A percentile compares a stretch with the other conserved stretches of the same genome.
Conservation (phyloP, 2,888 invertebrate species). For the Stenotaenia linearis region DNA sequence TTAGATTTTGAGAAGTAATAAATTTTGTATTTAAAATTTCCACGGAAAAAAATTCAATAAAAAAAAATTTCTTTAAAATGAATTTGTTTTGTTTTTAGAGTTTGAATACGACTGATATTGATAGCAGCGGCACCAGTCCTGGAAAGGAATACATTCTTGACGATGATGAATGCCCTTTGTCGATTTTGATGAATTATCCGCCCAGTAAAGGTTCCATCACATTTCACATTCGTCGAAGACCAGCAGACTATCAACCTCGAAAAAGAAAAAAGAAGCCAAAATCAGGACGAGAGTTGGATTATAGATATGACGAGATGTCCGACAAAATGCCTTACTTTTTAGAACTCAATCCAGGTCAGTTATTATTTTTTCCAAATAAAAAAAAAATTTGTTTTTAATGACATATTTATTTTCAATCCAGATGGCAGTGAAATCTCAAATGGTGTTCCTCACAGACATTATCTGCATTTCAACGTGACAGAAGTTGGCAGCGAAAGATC, state of each 20-base stretch:
- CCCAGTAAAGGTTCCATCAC: conserved; percentile 71
- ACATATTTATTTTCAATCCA: conserved; percentile 40
- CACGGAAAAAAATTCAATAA: no score
- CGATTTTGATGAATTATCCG: conserved; percentile 85
- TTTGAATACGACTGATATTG: conserved; percentile 32
- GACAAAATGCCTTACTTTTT: conserved; percentile 60
- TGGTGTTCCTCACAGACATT: conserved; percentile 52
- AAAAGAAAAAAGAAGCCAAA: conserved; percentile 74
- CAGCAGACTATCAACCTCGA: conserved; percentile 82
- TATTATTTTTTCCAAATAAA: background rate
- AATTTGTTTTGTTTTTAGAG: background rate
- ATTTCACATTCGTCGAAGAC: conserved; percentile 91
- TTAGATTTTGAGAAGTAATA: background rate
- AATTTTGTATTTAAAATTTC: background rate
- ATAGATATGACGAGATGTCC: conserved; percentile 33
- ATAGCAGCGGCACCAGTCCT: conserved; percentile 42
- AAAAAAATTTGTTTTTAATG: background rate
- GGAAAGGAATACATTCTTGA: conserved; percentile 78
- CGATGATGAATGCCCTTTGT: conserved; percentile 94
- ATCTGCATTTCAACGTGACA: conserved; percentile 59
- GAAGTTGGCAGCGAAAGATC: conserved; percentile 66
- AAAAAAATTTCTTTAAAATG: no score
- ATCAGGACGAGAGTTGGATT: conserved; percentile 42
- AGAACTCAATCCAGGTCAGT: conserved; percentile 68
- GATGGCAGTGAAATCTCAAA: conserved; percentile 53